Conservation (phyloP, 2,888 invertebrate genomes). For the Hermaeophaga mercurialis region DNA sequence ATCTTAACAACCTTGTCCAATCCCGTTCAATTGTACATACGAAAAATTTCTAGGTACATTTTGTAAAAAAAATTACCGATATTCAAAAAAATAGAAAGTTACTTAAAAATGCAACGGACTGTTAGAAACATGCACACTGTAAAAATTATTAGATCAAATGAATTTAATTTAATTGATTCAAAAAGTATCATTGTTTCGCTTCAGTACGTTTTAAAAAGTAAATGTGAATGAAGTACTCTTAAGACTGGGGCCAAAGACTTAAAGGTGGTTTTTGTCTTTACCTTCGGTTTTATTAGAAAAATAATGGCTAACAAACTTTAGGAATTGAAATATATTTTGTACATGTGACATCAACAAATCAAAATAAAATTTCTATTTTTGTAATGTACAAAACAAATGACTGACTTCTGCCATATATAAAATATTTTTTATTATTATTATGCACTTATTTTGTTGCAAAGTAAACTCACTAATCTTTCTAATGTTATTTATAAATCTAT, state of each 20-base stretch:
- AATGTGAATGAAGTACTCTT: slow-evolving; percentile 12
- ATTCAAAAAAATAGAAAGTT: slow-evolving; percentile 29
- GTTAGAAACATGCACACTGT: slow-evolving; percentile 30
- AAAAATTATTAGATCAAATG: slow-evolving; percentile 4
- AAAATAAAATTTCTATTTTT: slow-evolving; percentile 4
- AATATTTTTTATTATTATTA: too few relatives aligned
- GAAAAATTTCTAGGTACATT: too few relatives aligned
- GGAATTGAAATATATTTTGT: slow-evolving; percentile 7
- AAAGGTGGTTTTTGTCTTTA: slow-evolving; percentile 39
- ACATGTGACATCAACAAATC: neutral
- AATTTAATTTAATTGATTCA: neutral
- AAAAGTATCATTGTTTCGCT: neutral
- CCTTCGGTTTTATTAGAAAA: slow-evolving; percentile 30
- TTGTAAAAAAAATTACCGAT: slow-evolving; percentile 2
- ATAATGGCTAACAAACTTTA: slow-evolving; percentile 4
- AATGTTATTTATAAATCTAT: too few relatives aligned
- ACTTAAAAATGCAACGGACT: slow-evolving; percentile 25
- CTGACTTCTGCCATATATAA: too few relatives aligned
- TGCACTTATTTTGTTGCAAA: too few relatives aligned
- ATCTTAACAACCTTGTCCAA: slow-evolving; percentile 2
- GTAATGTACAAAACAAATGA: neutral
- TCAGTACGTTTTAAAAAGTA: slow-evolving; percentile 12
- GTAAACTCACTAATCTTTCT: too few relatives aligned
- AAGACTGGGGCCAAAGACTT: slow-evolving; percentile 35
- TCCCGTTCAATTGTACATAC: slow-evolving; percentile 13